Evolutionary conservation across 2,113 vertebrate genomes (phyloP).

Genomic region (Zonotrichia leucophrys): DNA sequence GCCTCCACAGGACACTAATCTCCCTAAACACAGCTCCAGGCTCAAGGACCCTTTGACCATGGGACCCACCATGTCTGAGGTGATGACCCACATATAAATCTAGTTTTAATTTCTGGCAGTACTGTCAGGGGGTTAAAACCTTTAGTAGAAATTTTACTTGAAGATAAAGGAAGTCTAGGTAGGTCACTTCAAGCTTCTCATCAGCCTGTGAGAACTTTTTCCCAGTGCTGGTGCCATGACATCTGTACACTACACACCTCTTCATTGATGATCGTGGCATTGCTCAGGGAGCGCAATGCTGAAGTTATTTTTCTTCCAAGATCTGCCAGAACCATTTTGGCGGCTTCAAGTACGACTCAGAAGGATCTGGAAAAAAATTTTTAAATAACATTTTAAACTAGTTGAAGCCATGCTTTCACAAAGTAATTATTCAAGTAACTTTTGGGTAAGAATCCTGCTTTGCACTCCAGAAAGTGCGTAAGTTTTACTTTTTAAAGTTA

Average conservation of each 20-base stretch:
- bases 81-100: neutral
- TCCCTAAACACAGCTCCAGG: neutral
- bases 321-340: conserved; percentile 96
- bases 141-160: neutral
- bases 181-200: neutral
- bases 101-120: neutral
- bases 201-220: neutral
- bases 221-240: neutral
- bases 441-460: neutral
- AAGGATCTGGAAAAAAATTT: conserved; percentile 43
- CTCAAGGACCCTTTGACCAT: neutral
- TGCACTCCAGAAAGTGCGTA: neutral
- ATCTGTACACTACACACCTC: conserved; percentile 78
- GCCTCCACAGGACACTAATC: neutral
- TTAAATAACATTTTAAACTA: neutral
- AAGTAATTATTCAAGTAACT: neutral
- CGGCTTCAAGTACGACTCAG: conserved; percentile 51
- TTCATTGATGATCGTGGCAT: conserved; percentile 98
- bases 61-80: neutral
- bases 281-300: conserved; percentile 96
- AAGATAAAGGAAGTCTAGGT: neutral
- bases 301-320: conserved; percentile 98
- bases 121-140: neutral
- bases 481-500: neutral
- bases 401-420: neutral